Evolutionary conservation across 2,888 invertebrate genomes (phyloP).

Genomic region (Pyrochroa serraticornis): DNA sequence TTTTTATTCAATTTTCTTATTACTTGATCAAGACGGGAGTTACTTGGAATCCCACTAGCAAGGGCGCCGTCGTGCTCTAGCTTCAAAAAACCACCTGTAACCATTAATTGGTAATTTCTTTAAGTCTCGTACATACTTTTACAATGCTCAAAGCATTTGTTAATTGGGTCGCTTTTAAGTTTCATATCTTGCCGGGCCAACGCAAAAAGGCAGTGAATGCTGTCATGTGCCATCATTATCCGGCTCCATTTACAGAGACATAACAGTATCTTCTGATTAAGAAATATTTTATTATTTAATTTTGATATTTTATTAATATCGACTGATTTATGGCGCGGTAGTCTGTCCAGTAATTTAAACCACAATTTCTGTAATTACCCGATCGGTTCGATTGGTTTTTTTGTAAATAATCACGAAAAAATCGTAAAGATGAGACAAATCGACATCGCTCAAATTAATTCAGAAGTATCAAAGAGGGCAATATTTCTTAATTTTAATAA

Average conservation of each 20-base stretch:
- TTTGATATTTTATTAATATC: conserved; percentile 18
- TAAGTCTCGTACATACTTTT: conserved; percentile 33
- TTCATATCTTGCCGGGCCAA: conserved; percentile 19
- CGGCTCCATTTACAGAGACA: conserved; percentile 42
- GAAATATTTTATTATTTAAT: conserved; percentile 32
- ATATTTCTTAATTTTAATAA: too few relatives aligned
- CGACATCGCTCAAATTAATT: too few relatives aligned
- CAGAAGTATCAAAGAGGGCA: too few relatives aligned
- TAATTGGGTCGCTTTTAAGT: conserved; percentile 37
- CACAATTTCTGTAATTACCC: background rate
- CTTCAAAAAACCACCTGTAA: background rate
- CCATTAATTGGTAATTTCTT: conserved; percentile 41
- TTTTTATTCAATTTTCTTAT: too few relatives aligned
- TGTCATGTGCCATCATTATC: conserved; percentile 41
- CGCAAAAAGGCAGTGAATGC: conserved; percentile 27
- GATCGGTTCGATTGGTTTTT: too few relatives aligned
- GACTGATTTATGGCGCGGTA: conserved; percentile 6
- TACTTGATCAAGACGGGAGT: too few relatives aligned
- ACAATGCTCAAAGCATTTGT: conserved; percentile 41
- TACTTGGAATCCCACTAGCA: too few relatives aligned
- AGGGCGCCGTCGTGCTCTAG: background rate
- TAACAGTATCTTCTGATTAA: conserved; percentile 37
- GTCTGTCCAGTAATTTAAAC: background rate
- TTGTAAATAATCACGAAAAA: too few relatives aligned
- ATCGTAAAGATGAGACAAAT: too few relatives aligned